phyloP scores from a whole-genome alignment of 2,888 invertebrate genomes.

The Magallana nippona region DNA sequence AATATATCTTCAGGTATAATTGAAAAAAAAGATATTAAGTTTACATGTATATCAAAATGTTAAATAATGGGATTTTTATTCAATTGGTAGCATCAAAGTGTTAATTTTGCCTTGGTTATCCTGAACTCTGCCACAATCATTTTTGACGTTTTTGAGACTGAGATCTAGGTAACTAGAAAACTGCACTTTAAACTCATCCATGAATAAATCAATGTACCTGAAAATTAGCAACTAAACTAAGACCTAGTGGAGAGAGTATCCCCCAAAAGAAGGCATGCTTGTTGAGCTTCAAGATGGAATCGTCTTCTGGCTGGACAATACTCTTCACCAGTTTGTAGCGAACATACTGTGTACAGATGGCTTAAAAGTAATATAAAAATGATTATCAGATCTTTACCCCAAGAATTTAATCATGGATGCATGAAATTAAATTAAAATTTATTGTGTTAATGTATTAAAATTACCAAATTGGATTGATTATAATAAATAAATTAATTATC shows the following conservation, averaged over 20 bases:
- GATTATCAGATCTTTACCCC: neutral
- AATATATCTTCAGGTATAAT: no score
- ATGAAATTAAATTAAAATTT: no score
- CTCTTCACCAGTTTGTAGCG: slow-evolving; percentile 85
- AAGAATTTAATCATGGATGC: no score
- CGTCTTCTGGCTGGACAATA: slow-evolving; percentile 67
- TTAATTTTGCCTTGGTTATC: no score
- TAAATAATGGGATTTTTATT: no score
- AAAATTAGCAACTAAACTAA: slow-evolving; percentile 87
- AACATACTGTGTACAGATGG: slow-evolving; percentile 85
- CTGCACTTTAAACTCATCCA: no score
- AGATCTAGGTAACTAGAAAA: no score
- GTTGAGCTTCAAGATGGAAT: slow-evolving; percentile 80
- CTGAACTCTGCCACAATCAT: no score
- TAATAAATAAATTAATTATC: slow-evolving; percentile 40
- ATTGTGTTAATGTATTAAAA: neutral
- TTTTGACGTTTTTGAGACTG: no score
- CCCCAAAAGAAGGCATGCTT: slow-evolving; percentile 84
- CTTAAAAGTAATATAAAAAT: slow-evolving; percentile 80
- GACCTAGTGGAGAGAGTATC: slow-evolving; percentile 84
- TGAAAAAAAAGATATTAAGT: no score
- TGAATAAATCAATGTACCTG: slow-evolving; percentile 80
- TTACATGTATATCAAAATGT: no score
- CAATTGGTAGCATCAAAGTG: no score
- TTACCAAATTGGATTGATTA: slow-evolving; percentile 25